phyloP scores from a whole-genome alignment of 2,888 invertebrate genomes.

The Chaitophorus viminalis region DNA sequence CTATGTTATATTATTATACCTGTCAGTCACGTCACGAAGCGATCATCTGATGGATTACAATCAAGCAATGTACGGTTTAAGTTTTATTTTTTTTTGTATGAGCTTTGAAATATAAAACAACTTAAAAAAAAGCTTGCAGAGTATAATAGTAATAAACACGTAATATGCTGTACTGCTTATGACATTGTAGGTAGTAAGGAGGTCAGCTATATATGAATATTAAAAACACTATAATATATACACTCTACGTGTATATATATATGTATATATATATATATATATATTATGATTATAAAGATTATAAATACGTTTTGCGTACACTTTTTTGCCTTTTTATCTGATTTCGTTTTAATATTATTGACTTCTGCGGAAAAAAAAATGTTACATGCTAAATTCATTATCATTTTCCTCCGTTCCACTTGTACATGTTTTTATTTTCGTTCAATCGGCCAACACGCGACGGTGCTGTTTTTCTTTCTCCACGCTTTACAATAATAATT shows the following conservation, averaged over 20 bases:
- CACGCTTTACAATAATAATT: neutral
- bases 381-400: slow-evolving; percentile 26
- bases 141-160: neutral
- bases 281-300: neutral
- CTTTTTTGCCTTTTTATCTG: slow-evolving; percentile 13
- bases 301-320: no score
- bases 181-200: neutral
- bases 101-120: neutral
- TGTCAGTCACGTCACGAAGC: slow-evolving; percentile 32
- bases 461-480: neutral
- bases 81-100: slow-evolving; percentile 16
- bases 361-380: neutral
- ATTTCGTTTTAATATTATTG: slow-evolving; percentile 25
- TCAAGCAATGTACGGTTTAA: neutral
- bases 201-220: slow-evolving; percentile 39
- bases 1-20: neutral
- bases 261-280: neutral
- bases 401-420: slow-evolving; percentile 21
- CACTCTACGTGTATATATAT: no score
- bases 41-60: slow-evolving; percentile 37
- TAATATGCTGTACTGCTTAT: neutral
- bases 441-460: slow-evolving; percentile 38
- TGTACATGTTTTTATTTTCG: neutral
- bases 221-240: neutral
- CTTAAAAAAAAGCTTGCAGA: neutral